phyloP scores from a whole-genome alignment of 2,113 vertebrate species.

The Aspiorhynchus laticeps region DNA sequence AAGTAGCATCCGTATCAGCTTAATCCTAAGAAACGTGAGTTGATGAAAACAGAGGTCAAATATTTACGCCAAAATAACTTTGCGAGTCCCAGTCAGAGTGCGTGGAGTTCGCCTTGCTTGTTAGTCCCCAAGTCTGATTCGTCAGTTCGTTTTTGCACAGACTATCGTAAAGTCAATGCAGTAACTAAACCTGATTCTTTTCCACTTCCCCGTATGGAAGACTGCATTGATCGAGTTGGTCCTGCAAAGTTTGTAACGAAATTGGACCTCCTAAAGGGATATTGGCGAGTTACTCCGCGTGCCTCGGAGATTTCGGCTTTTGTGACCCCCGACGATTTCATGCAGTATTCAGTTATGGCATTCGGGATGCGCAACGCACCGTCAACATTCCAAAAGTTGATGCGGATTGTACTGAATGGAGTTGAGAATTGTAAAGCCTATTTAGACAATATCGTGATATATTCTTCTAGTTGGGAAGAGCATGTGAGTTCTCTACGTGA shows the following conservation, averaged over 20 bases:
- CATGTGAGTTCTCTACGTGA: too few relatives aligned
- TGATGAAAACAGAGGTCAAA: not conserved
- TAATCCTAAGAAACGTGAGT: not conserved
- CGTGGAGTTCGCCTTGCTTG: not conserved
- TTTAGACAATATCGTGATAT: too few relatives aligned
- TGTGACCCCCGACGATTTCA: not conserved
- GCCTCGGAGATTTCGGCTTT: not conserved
- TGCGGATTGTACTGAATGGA: not conserved
- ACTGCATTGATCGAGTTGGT: not conserved
- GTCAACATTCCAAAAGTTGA: not conserved
- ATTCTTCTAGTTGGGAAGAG: too few relatives aligned
- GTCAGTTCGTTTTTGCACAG: not conserved
- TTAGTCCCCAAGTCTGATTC: not conserved
- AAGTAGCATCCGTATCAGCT: not conserved
- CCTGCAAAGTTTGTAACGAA: not conserved
- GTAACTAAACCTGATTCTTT: not conserved
- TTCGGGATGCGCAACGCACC: too few relatives aligned
- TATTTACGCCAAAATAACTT: not conserved
- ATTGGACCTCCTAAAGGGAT: not conserved
- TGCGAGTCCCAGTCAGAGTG: not conserved
- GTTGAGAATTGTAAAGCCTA: not conserved
- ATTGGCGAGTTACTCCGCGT: not conserved
- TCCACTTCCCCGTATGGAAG: not conserved
- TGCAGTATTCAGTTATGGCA: too few relatives aligned
- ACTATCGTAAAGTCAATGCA: not conserved